Base-by-base conservation (phyloP, 2,888 invertebrate genomes). In the Chrysopilus asiliformis region DNA sequence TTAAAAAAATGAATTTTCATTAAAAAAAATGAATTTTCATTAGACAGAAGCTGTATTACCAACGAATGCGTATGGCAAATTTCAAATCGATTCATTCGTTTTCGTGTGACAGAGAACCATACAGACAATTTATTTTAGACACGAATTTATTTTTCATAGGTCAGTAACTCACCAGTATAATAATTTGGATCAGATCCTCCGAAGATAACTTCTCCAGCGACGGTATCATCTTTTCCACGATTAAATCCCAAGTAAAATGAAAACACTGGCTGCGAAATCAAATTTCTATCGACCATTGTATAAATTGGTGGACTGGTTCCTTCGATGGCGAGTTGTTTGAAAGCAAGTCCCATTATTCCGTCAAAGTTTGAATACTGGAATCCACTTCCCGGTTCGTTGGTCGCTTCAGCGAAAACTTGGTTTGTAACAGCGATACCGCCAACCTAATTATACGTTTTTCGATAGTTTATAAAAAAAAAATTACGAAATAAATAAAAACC, bases 331-430 rank as follows among this genome's bases (percentile, higher is more conserved):
- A 97, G 90, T 18, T 71, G 71, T 48, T 71, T 68, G 63, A 84
- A 95, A 3, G 74, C 93, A 79, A 95, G 76, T 46, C 95, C 95
- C 44, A 98, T 71, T 55, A 98, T 95, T 44, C 97, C 93, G 64
- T 98, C 97, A 65, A 98, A 98, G 66, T 90, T 91, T 43, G 93
- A 93, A 34, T 90, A 90, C 18, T 93, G 84, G 65, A 98, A 97
- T 24, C 89, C 80, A 41, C 95, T 93, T 2, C 95, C 94, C 67
- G 97, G 91, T n/a, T n/a, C n/a, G 48, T 76, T 76, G 43, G 84
- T 62, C 3, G 95, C 95, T 67, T 94, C 95, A 6, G 87, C 95
- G 67, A 97, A 97, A 13, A 85, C 87, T 71, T 95, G 89, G 39
- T 68, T 64, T 47, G 67, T 63, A 34, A 93, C 77, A 40, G 66